Percentiles rank a stretch among this genome's conserved stretches.
Conservation (phyloP, 2,888 invertebrate genomes). For the Ganaspis brasiliensis region DNA sequence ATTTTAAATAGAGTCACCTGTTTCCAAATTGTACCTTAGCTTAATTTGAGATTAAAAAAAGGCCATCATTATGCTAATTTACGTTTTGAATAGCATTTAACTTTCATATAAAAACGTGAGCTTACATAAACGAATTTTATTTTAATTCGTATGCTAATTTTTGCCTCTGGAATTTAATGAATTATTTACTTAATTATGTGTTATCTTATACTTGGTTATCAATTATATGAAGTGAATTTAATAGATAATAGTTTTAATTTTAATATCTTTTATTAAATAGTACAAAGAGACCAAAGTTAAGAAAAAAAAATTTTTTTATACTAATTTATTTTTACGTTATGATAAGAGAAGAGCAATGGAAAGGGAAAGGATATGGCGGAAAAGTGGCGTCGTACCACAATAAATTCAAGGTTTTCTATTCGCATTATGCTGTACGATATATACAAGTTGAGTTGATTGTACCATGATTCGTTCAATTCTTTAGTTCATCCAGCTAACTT, state of each 20-base stretch:
- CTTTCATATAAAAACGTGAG: background rate
- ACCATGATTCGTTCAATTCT: constrained; percentile 45
- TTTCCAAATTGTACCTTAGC: no score
- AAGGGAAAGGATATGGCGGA: constrained; percentile 65
- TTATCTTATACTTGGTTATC: no score
- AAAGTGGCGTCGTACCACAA: constrained; percentile 65
- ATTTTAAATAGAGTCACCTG: no score
- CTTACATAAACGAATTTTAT: background rate
- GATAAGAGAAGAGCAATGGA: constrained; percentile 57
- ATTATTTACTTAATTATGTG: no score
- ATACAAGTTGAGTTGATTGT: constrained; percentile 65
- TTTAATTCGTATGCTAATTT: no score
- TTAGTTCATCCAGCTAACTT: background rate
- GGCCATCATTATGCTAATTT: background rate
- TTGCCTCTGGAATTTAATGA: no score
- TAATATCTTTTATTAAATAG: no score
- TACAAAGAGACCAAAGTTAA: no score
- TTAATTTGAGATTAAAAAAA: no score
- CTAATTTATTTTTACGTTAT: constrained; percentile 39
- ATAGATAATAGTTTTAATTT: no score
- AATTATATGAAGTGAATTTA: no score
- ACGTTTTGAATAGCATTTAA: background rate
- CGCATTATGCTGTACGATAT: constrained; percentile 64
- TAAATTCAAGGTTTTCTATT: constrained; percentile 75
- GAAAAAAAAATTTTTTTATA: background rate